Evolutionary conservation across 2,888 invertebrate species (phyloP), one percentile per base, ranked within the genome.

Genomic region (Drosophila mettleri): DNA sequence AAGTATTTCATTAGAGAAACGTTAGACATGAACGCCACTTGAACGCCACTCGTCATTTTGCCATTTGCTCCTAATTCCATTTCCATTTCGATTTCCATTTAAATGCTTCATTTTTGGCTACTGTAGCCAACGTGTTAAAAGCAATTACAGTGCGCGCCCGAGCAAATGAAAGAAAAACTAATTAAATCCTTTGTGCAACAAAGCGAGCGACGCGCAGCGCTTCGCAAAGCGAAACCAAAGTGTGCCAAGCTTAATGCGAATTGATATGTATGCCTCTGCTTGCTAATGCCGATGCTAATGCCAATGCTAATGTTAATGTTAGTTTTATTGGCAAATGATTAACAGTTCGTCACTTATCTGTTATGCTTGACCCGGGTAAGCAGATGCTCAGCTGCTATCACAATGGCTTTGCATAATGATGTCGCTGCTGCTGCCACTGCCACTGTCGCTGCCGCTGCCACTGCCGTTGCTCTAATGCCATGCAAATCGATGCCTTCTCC

Each of bases 161-260:
- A 67, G 67, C 76, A 82, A 85, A 87, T 88, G 80, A 90, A 89
- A 86, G 88, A 84, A 90, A 89, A 90, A 90, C 90, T 90, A 90
- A 90, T 90, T 90, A 90, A 90, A 90, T 90, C 90, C 89, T 90
- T 89, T 90, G 88, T 72, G 70, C 70, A 69, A 66, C 66, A 71
- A 70, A 69, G 60, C 51, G 41, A 63, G 27, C 24, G 43, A 45
- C 38, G 55, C 48, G 20, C 27, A 33, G 33, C 41, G 36, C 36
- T 18, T 10, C 46, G 57, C 51, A 20, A 61, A 68, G 52, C 59
- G 27, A 49, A 59, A 52, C 52, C 53, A 69, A 49, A 69, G 43
- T 62, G 48, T 33, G 39, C 45, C 57, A 45, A 49, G 41, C 18
- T 58, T 39, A 65, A 63, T 60, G 27, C 62, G 27, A 71, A 71